phyloP scores from a whole-genome alignment of 2,888 invertebrate genomes.

The Parelbella ahira region DNA sequence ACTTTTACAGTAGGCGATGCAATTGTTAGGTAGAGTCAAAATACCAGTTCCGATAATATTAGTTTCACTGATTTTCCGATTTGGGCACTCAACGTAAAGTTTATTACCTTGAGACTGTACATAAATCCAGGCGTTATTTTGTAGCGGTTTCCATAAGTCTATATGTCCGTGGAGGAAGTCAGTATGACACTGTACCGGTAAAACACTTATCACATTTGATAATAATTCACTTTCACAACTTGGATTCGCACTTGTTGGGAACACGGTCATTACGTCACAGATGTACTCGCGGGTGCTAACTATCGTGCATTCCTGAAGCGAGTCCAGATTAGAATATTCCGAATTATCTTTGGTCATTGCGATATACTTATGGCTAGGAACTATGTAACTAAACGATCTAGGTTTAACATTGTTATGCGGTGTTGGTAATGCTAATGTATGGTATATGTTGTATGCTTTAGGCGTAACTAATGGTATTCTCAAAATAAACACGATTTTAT shows the following conservation, averaged over 20 bases:
- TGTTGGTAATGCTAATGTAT: slow-evolving; percentile 5
- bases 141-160: slow-evolving; percentile 2
- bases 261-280: background rate
- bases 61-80: too few relatives aligned
- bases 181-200: slow-evolving; percentile 8
- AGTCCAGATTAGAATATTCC: background rate
- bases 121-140: slow-evolving; percentile 7
- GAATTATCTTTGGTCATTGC: slow-evolving; percentile 2
- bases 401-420: background rate
- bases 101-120: too few relatives aligned
- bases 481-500: slow-evolving; percentile 6
- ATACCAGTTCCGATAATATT: too few relatives aligned
- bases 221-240: slow-evolving; percentile 13
- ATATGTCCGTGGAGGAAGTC: slow-evolving; percentile 1
- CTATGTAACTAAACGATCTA: slow-evolving; percentile 1
- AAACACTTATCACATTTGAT: background rate
- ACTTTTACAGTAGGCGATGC: too few relatives aligned
- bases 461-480: slow-evolving; percentile 8
- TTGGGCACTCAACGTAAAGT: too few relatives aligned
- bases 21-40: too few relatives aligned
- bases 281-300: background rate
- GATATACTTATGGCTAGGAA: slow-evolving; percentile 1
- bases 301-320: background rate
- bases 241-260: background rate
- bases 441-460: slow-evolving; percentile 1